Evolutionary conservation across 1,140 invertebrate species (phyloP).

Genomic region (Chionoecetes opilio): DNA sequence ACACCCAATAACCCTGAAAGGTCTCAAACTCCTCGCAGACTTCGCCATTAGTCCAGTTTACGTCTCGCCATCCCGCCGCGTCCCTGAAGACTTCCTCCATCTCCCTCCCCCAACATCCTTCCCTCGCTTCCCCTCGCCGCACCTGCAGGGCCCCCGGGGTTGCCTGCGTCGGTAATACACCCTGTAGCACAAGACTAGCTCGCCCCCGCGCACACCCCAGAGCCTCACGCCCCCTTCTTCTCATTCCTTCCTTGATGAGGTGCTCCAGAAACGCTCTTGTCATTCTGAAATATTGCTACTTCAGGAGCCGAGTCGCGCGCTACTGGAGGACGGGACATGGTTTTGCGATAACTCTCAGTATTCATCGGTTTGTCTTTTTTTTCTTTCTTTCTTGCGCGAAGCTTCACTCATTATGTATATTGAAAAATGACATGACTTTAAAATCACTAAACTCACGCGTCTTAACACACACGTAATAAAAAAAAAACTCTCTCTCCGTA

Average conservation of each 20-base stretch:
- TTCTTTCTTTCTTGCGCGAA: neutral
- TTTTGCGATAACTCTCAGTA: neutral
- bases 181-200: neutral
- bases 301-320: too few relatives aligned
- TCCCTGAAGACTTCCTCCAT: neutral
- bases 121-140: conserved; percentile 7
- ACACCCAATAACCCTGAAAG: neutral
- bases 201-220: too few relatives aligned
- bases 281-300: too few relatives aligned
- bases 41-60: conserved; percentile 18
- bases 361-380: neutral
- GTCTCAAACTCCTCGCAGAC: neutral
- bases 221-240: too few relatives aligned
- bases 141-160: neutral
- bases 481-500: neutral
- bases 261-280: too few relatives aligned
- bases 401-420: conserved; percentile 1
- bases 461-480: neutral
- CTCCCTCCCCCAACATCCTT: neutral
- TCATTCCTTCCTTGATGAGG: too few relatives aligned
- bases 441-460: neutral
- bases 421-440: neutral
- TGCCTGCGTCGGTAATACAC: neutral
- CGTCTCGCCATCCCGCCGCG: neutral
- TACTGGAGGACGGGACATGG: too few relatives aligned